Evolutionary conservation across 1,140 invertebrate species (phyloP).

Genomic region (Diorhabda sublineata): DNA sequence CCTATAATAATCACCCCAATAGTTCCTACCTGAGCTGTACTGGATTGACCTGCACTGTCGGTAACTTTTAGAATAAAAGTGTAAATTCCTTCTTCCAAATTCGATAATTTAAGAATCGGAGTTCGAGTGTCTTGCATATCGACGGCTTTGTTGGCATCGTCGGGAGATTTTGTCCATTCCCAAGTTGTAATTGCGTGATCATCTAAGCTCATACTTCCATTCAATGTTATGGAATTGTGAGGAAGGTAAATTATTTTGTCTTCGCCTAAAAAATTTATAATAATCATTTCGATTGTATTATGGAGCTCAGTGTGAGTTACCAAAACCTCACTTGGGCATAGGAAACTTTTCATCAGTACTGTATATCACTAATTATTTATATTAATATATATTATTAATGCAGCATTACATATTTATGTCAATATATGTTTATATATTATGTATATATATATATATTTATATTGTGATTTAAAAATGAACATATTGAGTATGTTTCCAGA

Average conservation of each 20-base stretch:
- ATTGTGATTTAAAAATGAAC: too few relatives aligned
- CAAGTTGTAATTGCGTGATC: conserved; percentile 88
- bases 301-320: too few relatives aligned
- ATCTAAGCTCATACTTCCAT: conserved; percentile 86
- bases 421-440: too few relatives aligned
- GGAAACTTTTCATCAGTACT: too few relatives aligned
- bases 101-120: conserved; percentile 73
- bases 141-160: conserved; percentile 81
- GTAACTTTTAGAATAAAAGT: conserved; percentile 91
- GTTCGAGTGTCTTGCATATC: conserved; percentile 93
- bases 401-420: too few relatives aligned
- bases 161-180: conserved; percentile 90
- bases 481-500: too few relatives aligned
- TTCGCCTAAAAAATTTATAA: conserved; percentile 55
- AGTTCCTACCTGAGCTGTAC: conserved; percentile 60
- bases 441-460: too few relatives aligned
- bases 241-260: conserved; percentile 88
- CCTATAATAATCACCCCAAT: neutral
- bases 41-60: conserved; percentile 81
- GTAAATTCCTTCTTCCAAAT: conserved; percentile 90
- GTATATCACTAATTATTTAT: too few relatives aligned
- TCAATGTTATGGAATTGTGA: conserved; percentile 81
- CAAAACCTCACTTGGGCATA: too few relatives aligned
- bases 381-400: too few relatives aligned
- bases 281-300: too few relatives aligned